Percentiles rank a stretch among this genome's conserved stretches.
Evolutionary conservation across 2,888 invertebrate species (phyloP).

Genomic region (Oxytorus armatus): DNA sequence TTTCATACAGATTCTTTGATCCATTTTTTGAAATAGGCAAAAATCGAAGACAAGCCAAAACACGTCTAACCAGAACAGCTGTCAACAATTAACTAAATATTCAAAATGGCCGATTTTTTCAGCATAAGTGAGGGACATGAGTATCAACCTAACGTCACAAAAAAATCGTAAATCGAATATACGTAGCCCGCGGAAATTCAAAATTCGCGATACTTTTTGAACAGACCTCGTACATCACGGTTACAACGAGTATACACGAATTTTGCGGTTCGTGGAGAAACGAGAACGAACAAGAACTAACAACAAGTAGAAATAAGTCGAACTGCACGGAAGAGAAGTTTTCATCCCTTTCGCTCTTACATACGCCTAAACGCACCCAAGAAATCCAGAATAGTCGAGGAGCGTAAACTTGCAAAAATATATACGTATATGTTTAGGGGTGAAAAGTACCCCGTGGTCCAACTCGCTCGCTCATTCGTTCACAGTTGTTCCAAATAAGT

Average conservation of each 20-base stretch:
- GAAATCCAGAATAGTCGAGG: conserved; percentile 13
- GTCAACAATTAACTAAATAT: too few relatives aligned
- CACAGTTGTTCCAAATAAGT: conserved; percentile 55
- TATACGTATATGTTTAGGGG: conserved; percentile 7
- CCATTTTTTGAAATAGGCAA: too few relatives aligned
- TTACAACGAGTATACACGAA: conserved; percentile 5
- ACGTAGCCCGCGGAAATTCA: too few relatives aligned
- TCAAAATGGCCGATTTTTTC: too few relatives aligned
- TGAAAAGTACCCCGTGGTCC: neutral
- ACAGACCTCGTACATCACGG: conserved; percentile 21
- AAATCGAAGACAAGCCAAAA: too few relatives aligned
- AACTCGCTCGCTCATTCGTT: conserved; percentile 25
- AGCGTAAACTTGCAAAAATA: conserved; percentile 8
- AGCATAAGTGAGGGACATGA: too few relatives aligned
- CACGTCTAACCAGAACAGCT: too few relatives aligned
- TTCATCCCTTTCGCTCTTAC: conserved; percentile 22
- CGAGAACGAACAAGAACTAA: conserved; percentile 10
- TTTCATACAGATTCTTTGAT: too few relatives aligned
- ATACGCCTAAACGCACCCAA: conserved; percentile 20
- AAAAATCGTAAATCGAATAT: too few relatives aligned
- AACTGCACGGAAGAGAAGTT: conserved; percentile 43
- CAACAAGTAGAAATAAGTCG: conserved; percentile 42
- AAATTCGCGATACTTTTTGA: too few relatives aligned
- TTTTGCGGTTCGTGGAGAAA: neutral
- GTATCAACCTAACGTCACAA: too few relatives aligned